Percentiles rank a stretch among this genome's conserved stretches.
Conservation (phyloP, 2,797 vertebrate species). For the Glossophaga mutica region DNA sequence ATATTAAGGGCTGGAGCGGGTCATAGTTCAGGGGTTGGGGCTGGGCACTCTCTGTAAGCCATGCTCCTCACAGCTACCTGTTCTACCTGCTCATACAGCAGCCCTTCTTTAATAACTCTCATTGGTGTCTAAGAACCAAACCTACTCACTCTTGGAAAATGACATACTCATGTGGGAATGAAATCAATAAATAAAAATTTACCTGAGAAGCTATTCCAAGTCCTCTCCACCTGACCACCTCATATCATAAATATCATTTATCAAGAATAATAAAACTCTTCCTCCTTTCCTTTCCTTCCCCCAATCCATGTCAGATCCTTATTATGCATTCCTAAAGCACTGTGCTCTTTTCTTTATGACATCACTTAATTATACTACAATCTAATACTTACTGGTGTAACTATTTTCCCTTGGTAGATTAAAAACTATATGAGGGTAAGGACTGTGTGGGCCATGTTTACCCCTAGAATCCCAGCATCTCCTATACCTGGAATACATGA, state of each 20-base stretch:
- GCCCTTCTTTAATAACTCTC: background rate
- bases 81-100: background rate
- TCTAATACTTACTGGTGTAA: background rate
- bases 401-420: background rate
- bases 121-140: background rate
- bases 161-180: background rate
- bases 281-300: background rate
- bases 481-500: background rate
- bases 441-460: background rate
- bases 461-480: background rate
- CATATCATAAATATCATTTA: background rate
- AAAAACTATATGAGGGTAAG: background rate
- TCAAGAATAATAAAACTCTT: background rate
- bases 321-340: background rate
- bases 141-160: background rate
- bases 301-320: background rate
- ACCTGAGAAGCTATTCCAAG: background rate
- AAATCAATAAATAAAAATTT: background rate
- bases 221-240: background rate
- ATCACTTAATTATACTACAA: background rate
- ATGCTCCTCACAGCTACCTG: background rate
- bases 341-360: background rate
- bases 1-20: background rate
- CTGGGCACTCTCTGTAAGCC: background rate
- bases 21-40: background rate